These are phyloP conservation scores for Beaufortia kweichowensis DNA, from an alignment of 2,113 vertebrate genomes.

Conservation along the genomic window DNA sequence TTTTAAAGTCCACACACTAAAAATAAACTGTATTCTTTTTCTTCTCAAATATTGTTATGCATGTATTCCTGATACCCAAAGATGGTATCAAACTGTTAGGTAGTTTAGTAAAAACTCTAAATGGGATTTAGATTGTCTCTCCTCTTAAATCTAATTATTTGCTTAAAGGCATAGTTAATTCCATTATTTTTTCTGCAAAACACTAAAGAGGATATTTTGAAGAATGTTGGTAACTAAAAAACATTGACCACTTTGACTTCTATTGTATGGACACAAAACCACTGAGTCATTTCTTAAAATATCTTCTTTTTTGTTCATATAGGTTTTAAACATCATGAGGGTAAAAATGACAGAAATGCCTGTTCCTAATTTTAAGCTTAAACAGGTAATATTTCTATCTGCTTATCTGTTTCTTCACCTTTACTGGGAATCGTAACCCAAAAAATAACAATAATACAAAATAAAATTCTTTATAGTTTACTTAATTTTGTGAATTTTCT, in stretches of 20 bases:
- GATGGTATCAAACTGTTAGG: constrained; percentile 7
- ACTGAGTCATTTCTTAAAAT: no score
- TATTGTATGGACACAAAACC: no score
- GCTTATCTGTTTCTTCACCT: not conserved
- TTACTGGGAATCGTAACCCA: not conserved
- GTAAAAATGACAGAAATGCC: no score
- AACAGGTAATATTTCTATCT: not conserved
- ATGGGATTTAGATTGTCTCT: not conserved
- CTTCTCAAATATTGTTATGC: not conserved
- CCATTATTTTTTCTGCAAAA: no score
- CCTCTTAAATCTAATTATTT: constrained; percentile 3
- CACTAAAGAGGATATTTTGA: no score
- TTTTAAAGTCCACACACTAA: not conserved
- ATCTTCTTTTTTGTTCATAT: no score
- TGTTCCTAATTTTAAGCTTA: no score
- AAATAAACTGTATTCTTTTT: not conserved
- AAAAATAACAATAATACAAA: constrained; percentile 11
- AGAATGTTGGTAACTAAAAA: no score
- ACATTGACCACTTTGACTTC: no score
- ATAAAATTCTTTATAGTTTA: not conserved
- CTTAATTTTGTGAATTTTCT: not conserved
- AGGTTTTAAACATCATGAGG: no score
- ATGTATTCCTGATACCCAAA: constrained; percentile 14
- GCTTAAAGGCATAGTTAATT: no score
- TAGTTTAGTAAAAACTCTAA: constrained; percentile 14